Conservation (phyloP, 2,113 vertebrate species). For the Corynorhinus townsendii region DNA sequence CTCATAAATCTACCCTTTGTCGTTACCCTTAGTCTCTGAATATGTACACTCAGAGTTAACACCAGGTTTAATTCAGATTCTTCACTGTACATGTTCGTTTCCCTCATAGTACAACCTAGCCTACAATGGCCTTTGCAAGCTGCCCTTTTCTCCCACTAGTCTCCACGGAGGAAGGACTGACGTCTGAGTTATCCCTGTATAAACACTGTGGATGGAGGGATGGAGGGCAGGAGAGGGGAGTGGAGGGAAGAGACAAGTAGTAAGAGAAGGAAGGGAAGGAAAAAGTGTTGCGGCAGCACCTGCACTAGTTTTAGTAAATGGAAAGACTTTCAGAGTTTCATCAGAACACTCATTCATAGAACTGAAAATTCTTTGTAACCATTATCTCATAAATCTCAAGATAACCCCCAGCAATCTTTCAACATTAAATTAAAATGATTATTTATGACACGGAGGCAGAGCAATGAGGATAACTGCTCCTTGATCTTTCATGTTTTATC, state of each 20-base stretch:
- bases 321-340: neutral
- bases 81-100: accelerated
- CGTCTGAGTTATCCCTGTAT: neutral
- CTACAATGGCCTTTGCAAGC: accelerated
- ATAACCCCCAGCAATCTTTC: neutral
- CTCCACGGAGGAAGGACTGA: neutral
- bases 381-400: neutral
- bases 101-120: neutral
- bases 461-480: neutral
- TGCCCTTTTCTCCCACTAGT: neutral
- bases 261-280: neutral
- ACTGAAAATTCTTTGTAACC: neutral
- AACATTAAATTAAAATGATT: neutral
- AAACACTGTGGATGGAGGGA: neutral
- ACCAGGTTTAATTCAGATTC: neutral
- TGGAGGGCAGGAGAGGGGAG: neutral
- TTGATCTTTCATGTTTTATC: neutral
- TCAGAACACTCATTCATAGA: neutral
- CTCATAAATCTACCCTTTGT: neutral
- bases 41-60: neutral
- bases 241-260: no score
- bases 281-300: accelerated
- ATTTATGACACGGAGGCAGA: neutral
- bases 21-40: neutral
- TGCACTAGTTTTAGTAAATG: neutral